Percentiles rank a stretch among this genome's conserved stretches.
These are phyloP conservation scores for Falco novaeseelandiae DNA, from an alignment of 2,797 vertebrate genomes.

Conservation along the genomic window DNA sequence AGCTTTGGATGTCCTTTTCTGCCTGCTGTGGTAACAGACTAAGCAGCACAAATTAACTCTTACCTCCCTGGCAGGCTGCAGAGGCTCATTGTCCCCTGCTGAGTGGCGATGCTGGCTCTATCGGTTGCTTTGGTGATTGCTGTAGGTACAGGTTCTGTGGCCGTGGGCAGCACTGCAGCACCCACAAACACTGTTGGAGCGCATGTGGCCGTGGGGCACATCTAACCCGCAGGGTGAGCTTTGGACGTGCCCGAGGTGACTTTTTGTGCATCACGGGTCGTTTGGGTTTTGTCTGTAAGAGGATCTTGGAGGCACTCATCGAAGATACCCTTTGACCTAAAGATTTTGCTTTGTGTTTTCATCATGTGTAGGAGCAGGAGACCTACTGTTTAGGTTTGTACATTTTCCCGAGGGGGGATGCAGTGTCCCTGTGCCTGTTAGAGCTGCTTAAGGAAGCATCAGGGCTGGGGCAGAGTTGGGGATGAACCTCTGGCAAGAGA, in stretches of 20 bases:
- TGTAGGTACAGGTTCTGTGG: not conserved
- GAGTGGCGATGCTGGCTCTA: fast-evolving
- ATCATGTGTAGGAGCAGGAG: not conserved
- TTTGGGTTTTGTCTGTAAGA: not conserved
- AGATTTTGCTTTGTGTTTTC: not conserved
- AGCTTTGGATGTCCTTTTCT: not conserved
- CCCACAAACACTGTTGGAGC: not conserved
- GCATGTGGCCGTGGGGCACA: not conserved
- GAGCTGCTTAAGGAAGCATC: not conserved
- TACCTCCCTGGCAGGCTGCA: not conserved
- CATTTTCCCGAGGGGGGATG: not conserved
- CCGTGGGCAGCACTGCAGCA: not conserved
- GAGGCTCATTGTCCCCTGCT: not conserved
- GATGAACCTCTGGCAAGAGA: not conserved
- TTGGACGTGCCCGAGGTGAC: not conserved
- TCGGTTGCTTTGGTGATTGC: fast-evolving
- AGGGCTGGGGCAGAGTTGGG: not conserved
- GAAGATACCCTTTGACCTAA: not conserved
- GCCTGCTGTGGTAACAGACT: not conserved
- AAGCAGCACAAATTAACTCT: not conserved
- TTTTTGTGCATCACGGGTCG: fast-evolving
- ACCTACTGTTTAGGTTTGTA: not conserved
- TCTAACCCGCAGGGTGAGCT: not conserved
- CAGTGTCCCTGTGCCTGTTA: not conserved
- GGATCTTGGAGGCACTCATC: not conserved